phyloP scores from a whole-genome alignment of 2,113 vertebrate genomes.

The Bungarus multicinctus region DNA sequence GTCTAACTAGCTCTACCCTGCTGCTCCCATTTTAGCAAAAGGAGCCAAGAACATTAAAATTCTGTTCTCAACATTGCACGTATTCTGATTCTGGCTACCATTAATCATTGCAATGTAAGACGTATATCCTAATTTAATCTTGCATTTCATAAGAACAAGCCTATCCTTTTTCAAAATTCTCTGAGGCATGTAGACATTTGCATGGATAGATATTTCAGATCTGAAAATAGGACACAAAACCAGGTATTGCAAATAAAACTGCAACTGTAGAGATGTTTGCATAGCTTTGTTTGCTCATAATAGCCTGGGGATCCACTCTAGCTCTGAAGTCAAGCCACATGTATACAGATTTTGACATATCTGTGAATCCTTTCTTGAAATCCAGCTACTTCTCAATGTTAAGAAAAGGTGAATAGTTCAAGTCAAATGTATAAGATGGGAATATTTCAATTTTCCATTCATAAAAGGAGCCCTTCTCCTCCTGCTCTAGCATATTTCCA shows the following conservation, averaged over 20 bases:
- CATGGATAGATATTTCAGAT: background rate
- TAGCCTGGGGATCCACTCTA: background rate
- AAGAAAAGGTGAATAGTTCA: background rate
- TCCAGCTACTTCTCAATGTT: background rate
- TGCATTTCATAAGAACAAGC: background rate
- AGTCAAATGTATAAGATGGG: background rate
- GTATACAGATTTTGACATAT: background rate
- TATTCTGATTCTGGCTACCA: background rate
- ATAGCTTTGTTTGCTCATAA: background rate
- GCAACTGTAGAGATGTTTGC: background rate
- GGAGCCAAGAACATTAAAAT: background rate
- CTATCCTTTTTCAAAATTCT: background rate
- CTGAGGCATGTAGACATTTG: background rate
- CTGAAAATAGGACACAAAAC: background rate
- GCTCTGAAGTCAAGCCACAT: background rate
- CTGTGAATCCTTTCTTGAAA: background rate
- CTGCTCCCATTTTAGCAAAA: background rate
- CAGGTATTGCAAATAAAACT: background rate
- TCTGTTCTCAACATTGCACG: background rate
- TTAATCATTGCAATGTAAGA: background rate
- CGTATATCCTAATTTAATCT: background rate
- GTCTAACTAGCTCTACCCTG: background rate
- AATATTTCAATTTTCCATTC: background rate
- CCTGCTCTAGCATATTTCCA: background rate
- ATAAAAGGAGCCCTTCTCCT: background rate